A percentile compares a stretch with the other conserved stretches of the same genome.
phyloP scores from a whole-genome alignment of 53 echinoderm and acorn worm genomes.

The Hippasteria phrygiana region DNA sequence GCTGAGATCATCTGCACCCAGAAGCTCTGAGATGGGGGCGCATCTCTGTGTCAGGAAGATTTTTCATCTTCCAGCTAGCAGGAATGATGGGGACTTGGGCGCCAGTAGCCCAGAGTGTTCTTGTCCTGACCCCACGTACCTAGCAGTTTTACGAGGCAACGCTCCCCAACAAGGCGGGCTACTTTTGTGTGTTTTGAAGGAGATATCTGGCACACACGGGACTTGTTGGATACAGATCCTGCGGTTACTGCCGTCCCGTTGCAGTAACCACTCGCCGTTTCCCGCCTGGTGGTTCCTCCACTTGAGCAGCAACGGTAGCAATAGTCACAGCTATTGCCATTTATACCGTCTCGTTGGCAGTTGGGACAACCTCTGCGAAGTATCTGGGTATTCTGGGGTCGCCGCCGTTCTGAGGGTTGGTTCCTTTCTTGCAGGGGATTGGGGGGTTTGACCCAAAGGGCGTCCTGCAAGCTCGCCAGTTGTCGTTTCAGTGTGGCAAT shows the following conservation, averaged over 20 bases:
- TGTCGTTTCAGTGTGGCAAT: neutral
- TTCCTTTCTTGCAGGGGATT: too few relatives aligned
- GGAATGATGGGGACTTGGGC: too few relatives aligned
- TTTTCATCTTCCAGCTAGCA: too few relatives aligned
- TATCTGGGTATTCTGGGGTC: neutral
- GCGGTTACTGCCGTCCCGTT: constrained; percentile 41
- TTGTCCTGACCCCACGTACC: too few relatives aligned
- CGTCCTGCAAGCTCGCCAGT: neutral
- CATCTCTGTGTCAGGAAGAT: too few relatives aligned
- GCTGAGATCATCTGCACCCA: too few relatives aligned
- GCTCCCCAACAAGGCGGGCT: neutral
- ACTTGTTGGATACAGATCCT: neutral
- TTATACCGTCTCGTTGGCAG: neutral
- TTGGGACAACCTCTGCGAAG: too few relatives aligned
- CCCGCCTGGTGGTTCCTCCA: constrained; percentile 18
- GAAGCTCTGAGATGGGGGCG: too few relatives aligned
- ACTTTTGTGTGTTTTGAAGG: neutral
- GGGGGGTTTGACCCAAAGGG: too few relatives aligned
- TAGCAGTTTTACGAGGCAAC: neutral
- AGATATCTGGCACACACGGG: neutral
- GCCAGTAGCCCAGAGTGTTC: too few relatives aligned
- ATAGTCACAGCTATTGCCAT: neutral
- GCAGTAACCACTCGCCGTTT: constrained; percentile 38
- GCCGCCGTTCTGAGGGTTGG: neutral
- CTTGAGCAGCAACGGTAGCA: constrained; percentile 50